Evolutionary conservation across 37 sponge, comb jelly and placozoan genomes (phyloP).

Genomic region (Aplysina aerophoba): DNA sequence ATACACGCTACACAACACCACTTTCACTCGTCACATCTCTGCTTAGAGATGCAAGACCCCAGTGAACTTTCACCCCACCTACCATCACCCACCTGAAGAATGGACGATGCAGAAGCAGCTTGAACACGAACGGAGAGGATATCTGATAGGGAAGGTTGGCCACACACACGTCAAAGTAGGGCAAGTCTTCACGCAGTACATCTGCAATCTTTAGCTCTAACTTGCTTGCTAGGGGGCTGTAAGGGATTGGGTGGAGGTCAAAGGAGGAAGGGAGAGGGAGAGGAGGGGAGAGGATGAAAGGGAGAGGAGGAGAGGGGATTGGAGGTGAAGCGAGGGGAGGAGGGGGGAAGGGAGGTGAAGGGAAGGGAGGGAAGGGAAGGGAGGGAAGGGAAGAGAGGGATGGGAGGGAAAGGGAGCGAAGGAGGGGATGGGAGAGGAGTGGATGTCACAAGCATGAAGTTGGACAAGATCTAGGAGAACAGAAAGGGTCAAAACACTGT

Average conservation of each 20-base stretch:
- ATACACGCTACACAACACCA: background rate
- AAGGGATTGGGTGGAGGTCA: slow-evolving; percentile 31
- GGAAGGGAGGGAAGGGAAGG: background rate
- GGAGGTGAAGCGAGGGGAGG: background rate
- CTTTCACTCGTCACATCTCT: no score
- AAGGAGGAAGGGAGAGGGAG: background rate
- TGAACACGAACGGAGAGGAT: slow-evolving; percentile 44
- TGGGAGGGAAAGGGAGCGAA: no score
- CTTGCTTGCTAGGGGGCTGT: slow-evolving; percentile 75
- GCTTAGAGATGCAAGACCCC: no score
- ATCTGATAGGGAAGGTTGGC: slow-evolving; percentile 98
- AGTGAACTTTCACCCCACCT: slow-evolving; percentile 14
- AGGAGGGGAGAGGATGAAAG: no score
- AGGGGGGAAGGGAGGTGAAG: background rate
- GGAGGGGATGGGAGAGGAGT: no score
- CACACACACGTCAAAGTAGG: slow-evolving; percentile 98
- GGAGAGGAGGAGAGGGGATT: no score
- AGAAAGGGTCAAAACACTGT: no score
- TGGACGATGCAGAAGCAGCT: slow-evolving; percentile 84
- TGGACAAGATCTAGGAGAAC: no score
- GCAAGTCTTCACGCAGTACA: slow-evolving; percentile 73
- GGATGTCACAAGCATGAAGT: no score
- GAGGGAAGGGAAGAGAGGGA: no score
- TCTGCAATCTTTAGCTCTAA: slow-evolving; percentile 92
- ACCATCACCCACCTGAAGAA: slow-evolving; percentile 81